These are phyloP conservation scores for Zhuqinia jingwanae DNA, from an alignment of 2,888 invertebrate species.

Conservation along the genomic window DNA sequence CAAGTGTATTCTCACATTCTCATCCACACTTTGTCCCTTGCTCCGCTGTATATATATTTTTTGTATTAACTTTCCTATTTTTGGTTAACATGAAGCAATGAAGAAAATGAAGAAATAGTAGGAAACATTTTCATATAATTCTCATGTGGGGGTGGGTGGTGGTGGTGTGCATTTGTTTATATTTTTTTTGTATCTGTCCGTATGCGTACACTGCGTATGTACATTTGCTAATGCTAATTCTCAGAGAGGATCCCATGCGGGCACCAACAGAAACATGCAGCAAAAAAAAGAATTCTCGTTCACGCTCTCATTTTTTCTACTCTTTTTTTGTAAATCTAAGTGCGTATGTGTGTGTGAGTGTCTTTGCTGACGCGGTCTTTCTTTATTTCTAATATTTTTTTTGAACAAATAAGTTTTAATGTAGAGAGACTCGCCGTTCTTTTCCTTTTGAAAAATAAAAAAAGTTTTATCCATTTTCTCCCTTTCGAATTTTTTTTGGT, in stretches of 20 bases:
- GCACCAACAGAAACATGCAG: conserved; percentile 3
- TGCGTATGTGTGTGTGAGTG: too few species aligned
- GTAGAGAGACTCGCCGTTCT: not conserved
- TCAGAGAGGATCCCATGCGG: conserved; percentile 51
- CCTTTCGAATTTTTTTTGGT: not conserved
- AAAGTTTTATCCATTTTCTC: too few species aligned
- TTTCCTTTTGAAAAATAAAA: not conserved
- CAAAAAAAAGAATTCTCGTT: too few species aligned
- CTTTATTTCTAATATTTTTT: not conserved
- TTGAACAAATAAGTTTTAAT: conserved; percentile 13
- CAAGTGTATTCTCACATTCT: too few species aligned
- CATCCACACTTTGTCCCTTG: too few species aligned
- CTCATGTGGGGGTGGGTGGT: conserved; percentile 31
- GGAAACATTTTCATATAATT: conserved; percentile 32
- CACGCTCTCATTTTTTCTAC: too few species aligned
- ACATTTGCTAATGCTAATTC: conserved; percentile 60
- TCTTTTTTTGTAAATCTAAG: too few species aligned
- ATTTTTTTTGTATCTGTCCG: not conserved
- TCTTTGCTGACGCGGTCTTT: not conserved
- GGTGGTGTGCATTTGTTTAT: not conserved
- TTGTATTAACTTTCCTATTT: too few species aligned
- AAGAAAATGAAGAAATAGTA: not conserved
- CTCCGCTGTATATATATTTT: too few species aligned
- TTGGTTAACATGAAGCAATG: too few species aligned
- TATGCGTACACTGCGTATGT: not conserved